Evolutionary conservation across 2,888 invertebrate genomes (phyloP).

Genomic region (Drosophila kambysellisi): DNA sequence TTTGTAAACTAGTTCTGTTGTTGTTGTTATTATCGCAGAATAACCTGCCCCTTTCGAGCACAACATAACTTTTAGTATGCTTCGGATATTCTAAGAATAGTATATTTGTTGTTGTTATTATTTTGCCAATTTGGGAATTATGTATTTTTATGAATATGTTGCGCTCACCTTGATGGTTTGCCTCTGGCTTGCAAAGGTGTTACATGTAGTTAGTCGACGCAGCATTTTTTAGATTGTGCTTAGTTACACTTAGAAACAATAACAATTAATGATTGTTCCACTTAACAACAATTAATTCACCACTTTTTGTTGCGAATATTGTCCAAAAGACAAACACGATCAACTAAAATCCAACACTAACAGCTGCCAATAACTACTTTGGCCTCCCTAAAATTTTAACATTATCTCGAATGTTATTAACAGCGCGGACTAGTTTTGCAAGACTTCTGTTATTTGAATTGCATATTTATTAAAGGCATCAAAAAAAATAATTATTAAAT

Average conservation of each 20-base stretch:
- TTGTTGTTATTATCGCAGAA: not conserved
- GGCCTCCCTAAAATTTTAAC: constrained; percentile 10
- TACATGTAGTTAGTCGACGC: constrained; percentile 53
- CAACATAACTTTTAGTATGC: not conserved
- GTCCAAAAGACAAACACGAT: constrained; percentile 11
- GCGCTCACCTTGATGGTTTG: constrained; percentile 69
- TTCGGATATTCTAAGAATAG: not conserved
- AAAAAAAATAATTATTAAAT: not conserved
- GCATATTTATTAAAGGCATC: not conserved
- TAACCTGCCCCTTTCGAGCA: not conserved
- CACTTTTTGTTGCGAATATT: not conserved
- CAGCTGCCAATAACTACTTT: not conserved
- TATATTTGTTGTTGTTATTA: constrained; percentile 9
- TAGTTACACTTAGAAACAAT: constrained; percentile 4
- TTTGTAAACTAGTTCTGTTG: constrained; percentile 1
- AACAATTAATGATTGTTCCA: not conserved
- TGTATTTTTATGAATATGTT: constrained; percentile 1
- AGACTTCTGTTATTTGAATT: too few species aligned
- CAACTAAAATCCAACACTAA: constrained; percentile 25
- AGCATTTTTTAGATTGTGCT: constrained; percentile 46
- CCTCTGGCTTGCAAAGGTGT: constrained; percentile 44
- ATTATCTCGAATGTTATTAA: constrained; percentile 5
- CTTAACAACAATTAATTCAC: not conserved
- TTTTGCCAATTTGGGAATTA: not conserved
- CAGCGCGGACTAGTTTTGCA: constrained; percentile 1